Base-by-base conservation (phyloP, 2,888 invertebrate species). In the Sylvicola cinctus region DNA sequence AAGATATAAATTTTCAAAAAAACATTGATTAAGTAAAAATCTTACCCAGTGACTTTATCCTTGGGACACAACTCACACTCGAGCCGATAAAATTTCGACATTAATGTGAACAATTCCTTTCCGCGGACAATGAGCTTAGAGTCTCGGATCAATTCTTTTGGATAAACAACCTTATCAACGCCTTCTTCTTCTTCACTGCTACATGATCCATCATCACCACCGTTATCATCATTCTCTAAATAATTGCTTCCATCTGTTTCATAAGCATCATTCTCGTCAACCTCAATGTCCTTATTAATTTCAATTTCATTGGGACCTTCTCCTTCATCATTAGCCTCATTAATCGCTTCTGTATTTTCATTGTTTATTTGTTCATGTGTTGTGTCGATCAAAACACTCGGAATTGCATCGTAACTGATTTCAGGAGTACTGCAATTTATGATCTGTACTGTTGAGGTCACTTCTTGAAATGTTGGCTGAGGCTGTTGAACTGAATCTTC, bases 11-110 rank as follows among this genome's bases (percentile, higher is more conserved):
- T 8, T 5, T 4, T 4, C 27, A 13, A 3, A 16, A 14, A 16
- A 20, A 29, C 16, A 34, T 34, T 8, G 13, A 14, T 23, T n/a
- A 29, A 10, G n/a, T 28, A 11, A 30, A 15, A 20, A 20, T 23
- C 36, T 23, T 36, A 29, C 16, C n/a, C n/a, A n/a, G n/a, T n/a
- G n/a, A n/a, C n/a, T n/a, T 20, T 36, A 11, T 29, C 34, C 4
- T 36, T 34, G 10, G 17, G 3, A 29, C 43, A 43, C 7, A 39
- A 12, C 29, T 39, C 38, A 30, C 43, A 43, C 20, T 40, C 39
- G 4, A 43, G 16, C 8, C 38, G 37, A 33, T 41, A 43, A 34
- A 43, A 43, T 35, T 36, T 41, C 13, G 43, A 38, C 31, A 43
- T 37, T 14, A 43, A 27, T 10, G 36, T 16, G 11, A 39, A 25